Conservation (phyloP, 1,140 invertebrate genomes). For the Neelides sp. region DNA sequence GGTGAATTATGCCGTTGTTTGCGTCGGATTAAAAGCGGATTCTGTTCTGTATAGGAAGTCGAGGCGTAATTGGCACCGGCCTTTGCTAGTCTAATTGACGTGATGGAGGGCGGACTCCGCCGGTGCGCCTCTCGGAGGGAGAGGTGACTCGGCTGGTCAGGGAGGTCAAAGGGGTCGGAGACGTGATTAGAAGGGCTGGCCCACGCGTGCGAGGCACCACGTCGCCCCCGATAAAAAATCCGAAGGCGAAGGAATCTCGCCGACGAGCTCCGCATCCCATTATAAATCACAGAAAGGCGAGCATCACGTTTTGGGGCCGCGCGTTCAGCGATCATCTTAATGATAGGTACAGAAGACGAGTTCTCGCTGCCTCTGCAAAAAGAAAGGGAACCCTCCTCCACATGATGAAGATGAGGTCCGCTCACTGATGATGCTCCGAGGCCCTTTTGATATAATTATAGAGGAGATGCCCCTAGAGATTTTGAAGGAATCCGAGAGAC, state of each 20-base stretch:
- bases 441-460: constrained; percentile 21
- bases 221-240: constrained; percentile 22
- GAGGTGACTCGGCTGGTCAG: no score
- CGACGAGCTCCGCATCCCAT: constrained; percentile 10
- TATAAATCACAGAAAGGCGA: constrained; percentile 27
- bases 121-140: no score
- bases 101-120: no score
- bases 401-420: background rate
- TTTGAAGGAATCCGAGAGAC: constrained; percentile 6
- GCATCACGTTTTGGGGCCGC: constrained; percentile 26
- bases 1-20: no score
- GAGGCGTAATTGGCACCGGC: no score
- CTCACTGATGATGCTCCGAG: constrained; percentile 19
- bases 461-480: constrained; percentile 8
- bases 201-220: constrained; percentile 23
- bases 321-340: constrained; percentile 23
- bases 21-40: no score
- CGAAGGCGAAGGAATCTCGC: constrained; percentile 14
- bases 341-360: constrained; percentile 21
- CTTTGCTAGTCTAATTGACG: no score
- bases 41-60: no score
- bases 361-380: background rate
- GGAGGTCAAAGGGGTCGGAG: constrained; percentile 20
- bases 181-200: constrained; percentile 23
- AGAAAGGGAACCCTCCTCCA: background rate